Conservation (phyloP, 2,797 vertebrate species). For the Eulemur rubriventer region DNA sequence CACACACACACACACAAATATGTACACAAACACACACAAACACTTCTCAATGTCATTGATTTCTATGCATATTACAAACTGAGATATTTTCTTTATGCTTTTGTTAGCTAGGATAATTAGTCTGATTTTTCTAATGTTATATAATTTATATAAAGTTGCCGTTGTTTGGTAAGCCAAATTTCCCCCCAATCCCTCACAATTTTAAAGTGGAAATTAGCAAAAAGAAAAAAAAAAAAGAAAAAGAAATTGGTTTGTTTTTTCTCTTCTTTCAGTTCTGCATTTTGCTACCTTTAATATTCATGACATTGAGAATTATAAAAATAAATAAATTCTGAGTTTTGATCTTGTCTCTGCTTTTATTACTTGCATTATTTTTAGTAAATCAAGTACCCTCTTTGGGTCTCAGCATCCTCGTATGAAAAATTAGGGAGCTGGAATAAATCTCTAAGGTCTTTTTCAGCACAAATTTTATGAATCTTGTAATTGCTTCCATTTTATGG, state of each 20-base stretch:
- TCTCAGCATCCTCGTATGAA: neutral
- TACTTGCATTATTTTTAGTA: neutral
- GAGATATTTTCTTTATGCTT: neutral
- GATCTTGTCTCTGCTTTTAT: neutral
- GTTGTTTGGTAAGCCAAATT: neutral
- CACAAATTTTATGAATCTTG: constrained; percentile 17
- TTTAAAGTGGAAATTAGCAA: neutral
- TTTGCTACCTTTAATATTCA: neutral
- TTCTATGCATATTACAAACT: neutral
- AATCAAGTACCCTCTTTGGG: neutral
- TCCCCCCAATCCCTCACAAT: neutral
- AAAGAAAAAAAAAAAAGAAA: neutral
- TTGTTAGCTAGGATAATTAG: neutral
- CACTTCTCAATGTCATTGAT: neutral
- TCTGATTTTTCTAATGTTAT: neutral
- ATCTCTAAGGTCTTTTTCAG: neutral
- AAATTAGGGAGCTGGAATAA: neutral
- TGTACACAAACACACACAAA: neutral
- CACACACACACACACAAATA: no score
- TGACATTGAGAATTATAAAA: neutral
- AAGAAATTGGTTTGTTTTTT: neutral
- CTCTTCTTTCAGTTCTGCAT: neutral
- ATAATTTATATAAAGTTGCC: neutral
- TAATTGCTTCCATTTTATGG: constrained; percentile 30
- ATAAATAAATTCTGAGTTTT: neutral